These are phyloP conservation scores for Urocynchramus pylzowi DNA, from an alignment of 2,113 vertebrate genomes.

Conservation along the genomic window DNA sequence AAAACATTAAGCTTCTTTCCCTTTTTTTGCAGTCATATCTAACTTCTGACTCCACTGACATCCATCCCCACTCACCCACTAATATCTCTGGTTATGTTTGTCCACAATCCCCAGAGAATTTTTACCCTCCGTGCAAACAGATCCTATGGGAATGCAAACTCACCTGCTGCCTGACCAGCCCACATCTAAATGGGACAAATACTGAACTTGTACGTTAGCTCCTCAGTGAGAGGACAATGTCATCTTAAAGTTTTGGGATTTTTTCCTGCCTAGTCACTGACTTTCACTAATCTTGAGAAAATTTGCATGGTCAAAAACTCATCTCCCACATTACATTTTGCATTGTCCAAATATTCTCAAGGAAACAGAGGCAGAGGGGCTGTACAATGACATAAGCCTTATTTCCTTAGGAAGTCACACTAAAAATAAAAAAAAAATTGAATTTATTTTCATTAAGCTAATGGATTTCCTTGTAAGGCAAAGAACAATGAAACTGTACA, in stretches of 20 bases:
- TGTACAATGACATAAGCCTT: not conserved
- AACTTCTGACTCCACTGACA: not conserved
- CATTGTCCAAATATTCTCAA: not conserved
- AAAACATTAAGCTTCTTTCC: not conserved
- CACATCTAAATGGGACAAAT: not conserved
- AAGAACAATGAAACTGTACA: not conserved
- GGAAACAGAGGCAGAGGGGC: not conserved
- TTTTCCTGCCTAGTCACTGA: not conserved
- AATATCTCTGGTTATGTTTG: not conserved
- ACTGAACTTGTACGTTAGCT: not conserved
- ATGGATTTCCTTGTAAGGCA: not conserved
- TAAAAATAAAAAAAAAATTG: not conserved
- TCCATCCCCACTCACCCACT: not conserved
- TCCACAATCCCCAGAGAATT: not conserved
- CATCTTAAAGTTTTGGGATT: not conserved
- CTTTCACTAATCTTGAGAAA: not conserved
- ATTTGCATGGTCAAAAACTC: not conserved
- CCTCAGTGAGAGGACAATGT: not conserved
- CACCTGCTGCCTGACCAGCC: not conserved
- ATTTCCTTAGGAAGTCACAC: constrained; percentile 28
- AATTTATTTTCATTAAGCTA: not conserved
- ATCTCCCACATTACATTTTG: not conserved
- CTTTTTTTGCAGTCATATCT: not conserved
- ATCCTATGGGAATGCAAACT: not conserved
- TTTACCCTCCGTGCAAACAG: not conserved